These are phyloP conservation scores for Petromus typicus DNA, from an alignment of 2,113 vertebrate species.

Conservation along the genomic window DNA sequence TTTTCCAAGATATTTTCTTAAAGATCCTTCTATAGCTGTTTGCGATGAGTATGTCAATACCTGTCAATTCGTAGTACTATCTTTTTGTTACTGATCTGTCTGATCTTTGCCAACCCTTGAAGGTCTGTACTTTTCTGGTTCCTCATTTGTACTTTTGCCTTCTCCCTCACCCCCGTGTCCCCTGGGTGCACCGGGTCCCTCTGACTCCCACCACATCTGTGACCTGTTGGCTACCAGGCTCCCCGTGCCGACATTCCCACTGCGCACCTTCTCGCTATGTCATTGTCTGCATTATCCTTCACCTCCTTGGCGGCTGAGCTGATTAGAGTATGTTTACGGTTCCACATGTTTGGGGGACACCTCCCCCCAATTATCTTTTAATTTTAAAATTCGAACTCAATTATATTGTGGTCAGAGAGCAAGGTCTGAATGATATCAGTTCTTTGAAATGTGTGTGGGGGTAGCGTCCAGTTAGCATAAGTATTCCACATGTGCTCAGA, in stretches of 20 bases:
- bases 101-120: not conserved
- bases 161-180: not conserved
- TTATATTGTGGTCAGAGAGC: conserved; percentile 70
- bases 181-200: not conserved
- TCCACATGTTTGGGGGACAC: conserved; percentile 45
- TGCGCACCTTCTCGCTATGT: not conserved
- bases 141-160: not conserved
- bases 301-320: conserved; percentile 37
- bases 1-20: not conserved
- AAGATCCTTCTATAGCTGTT: not conserved
- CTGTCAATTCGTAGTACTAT: not conserved
- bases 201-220: not conserved
- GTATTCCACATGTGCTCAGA: conserved; percentile 57
- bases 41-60: not conserved
- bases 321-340: conserved; percentile 51
- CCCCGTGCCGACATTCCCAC: not conserved
- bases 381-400: conserved; percentile 68
- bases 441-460: conserved; percentile 65
- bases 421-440: conserved; percentile 75
- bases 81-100: not conserved
- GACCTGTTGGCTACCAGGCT: not conserved
- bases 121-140: not conserved
- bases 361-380: conserved; percentile 48
- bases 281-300: conserved; percentile 16
- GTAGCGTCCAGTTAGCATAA: conserved; percentile 44